Evolutionary conservation across 2,113 vertebrate species (phyloP).

Genomic region (Chaetura pelagica): DNA sequence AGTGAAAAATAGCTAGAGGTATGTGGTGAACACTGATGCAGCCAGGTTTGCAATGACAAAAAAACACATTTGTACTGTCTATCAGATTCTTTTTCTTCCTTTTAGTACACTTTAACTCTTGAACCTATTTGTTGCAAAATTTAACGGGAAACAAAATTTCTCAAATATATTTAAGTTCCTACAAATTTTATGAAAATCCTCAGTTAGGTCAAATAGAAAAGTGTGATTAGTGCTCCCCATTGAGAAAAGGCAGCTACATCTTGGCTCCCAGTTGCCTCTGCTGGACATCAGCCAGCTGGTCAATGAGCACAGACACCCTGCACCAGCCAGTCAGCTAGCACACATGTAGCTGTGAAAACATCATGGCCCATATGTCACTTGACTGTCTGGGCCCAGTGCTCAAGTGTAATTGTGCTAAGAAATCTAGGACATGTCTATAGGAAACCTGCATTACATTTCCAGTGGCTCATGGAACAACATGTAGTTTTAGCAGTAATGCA

Average conservation of each 20-base stretch:
- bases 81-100: neutral
- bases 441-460: neutral
- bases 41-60: neutral
- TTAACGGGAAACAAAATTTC: neutral
- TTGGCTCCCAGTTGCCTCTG: neutral
- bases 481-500: neutral
- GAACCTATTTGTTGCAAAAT: neutral
- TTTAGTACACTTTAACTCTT: neutral
- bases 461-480: neutral
- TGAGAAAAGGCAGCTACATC: neutral
- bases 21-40: neutral
- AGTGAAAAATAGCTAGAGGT: neutral
- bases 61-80: neutral
- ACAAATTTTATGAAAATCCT: neutral
- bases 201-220: neutral
- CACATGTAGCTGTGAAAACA: neutral
- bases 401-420: neutral
- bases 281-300: constrained; percentile 12
- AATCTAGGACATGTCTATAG: neutral
- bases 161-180: neutral
- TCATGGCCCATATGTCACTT: neutral
- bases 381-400: neutral
- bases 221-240: neutral
- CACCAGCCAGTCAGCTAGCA: rapidly evolving
- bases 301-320: rapidly evolving